Percentiles rank a stretch among this genome's conserved stretches.
Conservation (phyloP, 2,113 vertebrate species). For the Panurus biarmicus region DNA sequence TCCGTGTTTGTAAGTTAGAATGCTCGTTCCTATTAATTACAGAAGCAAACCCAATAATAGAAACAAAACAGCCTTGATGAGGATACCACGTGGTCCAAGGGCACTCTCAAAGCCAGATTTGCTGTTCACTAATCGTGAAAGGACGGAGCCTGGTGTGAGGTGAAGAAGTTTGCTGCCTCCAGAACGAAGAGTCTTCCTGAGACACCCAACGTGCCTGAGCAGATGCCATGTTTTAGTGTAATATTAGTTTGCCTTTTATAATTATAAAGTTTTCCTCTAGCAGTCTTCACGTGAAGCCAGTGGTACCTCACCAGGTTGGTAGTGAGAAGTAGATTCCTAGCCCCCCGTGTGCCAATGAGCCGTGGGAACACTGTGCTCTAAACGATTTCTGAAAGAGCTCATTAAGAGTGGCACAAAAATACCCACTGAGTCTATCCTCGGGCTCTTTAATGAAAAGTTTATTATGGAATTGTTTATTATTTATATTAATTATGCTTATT, state of each 20-base stretch:
- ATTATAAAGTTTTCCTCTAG: background rate
- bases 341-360: accelerated
- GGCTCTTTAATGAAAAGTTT: background rate
- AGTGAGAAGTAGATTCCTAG: background rate
- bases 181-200: background rate
- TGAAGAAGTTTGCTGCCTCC: background rate
- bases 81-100: background rate
- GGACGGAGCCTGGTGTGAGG: accelerated
- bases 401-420: background rate
- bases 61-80: background rate
- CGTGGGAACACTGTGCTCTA: background rate
- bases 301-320: background rate
- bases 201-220: background rate
- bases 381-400: background rate
- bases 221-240: background rate
- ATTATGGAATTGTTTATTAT: background rate
- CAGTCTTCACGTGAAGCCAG: background rate
- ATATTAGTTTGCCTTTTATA: background rate
- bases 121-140: background rate
- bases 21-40: background rate
- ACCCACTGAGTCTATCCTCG: background rate
- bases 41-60: background rate
- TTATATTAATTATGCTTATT: background rate
- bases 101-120: background rate
- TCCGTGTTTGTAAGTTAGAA: background rate